Conservation (phyloP, 2,888 invertebrate genomes). For the Poecilobothrus nobilitatus region DNA sequence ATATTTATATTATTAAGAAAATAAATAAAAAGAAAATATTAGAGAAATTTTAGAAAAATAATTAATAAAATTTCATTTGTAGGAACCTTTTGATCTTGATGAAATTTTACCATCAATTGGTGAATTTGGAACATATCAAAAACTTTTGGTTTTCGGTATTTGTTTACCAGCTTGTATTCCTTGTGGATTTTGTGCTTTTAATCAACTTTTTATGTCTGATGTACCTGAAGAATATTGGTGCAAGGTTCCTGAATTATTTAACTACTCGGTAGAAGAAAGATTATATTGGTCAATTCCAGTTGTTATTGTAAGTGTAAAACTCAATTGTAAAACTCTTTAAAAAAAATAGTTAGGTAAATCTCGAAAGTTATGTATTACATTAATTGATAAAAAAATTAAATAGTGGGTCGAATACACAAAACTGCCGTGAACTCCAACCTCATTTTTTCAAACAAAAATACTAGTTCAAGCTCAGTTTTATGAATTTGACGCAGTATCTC, state of each 20-base stretch:
- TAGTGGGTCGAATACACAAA: too few species aligned
- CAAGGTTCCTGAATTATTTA: constrained; percentile 56
- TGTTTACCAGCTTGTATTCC: constrained; percentile 84
- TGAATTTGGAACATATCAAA: constrained; percentile 84
- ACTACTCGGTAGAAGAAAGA: constrained; percentile 50
- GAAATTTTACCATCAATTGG: constrained; percentile 77
- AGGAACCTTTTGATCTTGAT: constrained; percentile 63
- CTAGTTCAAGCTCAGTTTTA: too few species aligned
- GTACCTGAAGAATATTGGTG: constrained; percentile 83
- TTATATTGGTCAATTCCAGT: constrained; percentile 59
- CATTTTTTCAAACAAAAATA: too few species aligned
- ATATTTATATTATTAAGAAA: too few species aligned
- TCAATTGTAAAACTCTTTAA: too few species aligned
- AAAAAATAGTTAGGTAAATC: not conserved
- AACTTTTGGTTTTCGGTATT: constrained; percentile 72
- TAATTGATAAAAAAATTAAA: too few species aligned
- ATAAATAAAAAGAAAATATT: not conserved
- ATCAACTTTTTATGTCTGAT: constrained; percentile 89
- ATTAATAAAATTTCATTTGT: not conserved
- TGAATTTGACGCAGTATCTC: too few species aligned
- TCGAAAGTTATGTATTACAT: too few species aligned
- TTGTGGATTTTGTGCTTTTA: constrained; percentile 86
- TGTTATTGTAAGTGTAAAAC: constrained; percentile 42
- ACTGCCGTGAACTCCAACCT: too few species aligned
- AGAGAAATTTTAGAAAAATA: not conserved